Conservation (phyloP, 2,113 vertebrate species). For the Chrysochloris asiatica region DNA sequence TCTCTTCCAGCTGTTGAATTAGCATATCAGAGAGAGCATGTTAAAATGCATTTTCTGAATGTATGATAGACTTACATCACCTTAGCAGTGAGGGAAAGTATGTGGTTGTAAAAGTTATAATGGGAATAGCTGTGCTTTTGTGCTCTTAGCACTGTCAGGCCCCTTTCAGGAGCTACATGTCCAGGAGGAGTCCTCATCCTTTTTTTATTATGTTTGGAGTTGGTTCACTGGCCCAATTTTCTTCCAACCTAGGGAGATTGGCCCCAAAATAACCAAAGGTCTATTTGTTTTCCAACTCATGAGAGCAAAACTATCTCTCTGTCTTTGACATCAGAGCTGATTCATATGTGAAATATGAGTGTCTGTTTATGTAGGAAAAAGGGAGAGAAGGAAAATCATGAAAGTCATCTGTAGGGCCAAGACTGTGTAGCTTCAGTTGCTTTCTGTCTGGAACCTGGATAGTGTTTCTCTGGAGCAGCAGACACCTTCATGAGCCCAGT, state of each 20-base stretch:
- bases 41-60: neutral
- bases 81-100: neutral
- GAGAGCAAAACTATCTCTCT: neutral
- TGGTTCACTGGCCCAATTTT: constrained; percentile 29
- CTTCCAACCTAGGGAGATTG: neutral
- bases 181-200: neutral
- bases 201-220: constrained; percentile 38
- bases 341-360: constrained; percentile 6
- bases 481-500: neutral
- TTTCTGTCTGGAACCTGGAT: neutral
- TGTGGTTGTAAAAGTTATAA: neutral
- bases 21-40: no score
- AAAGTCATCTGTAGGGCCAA: neutral
- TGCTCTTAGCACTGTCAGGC: neutral
- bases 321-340: constrained; percentile 29
- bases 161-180: neutral
- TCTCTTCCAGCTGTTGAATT: no score
- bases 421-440: neutral
- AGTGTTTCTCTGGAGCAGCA: neutral
- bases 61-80: neutral
- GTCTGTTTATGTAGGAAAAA: neutral
- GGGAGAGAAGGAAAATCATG: neutral
- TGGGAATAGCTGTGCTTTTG: neutral
- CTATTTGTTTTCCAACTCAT: neutral
- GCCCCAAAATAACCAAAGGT: neutral